A percentile compares a stretch with the other conserved stretches of the same genome.
These are phyloP conservation scores for Archaeoteleia sp. DNA, from an alignment of 2,888 invertebrate genomes.

Conservation along the genomic window DNA sequence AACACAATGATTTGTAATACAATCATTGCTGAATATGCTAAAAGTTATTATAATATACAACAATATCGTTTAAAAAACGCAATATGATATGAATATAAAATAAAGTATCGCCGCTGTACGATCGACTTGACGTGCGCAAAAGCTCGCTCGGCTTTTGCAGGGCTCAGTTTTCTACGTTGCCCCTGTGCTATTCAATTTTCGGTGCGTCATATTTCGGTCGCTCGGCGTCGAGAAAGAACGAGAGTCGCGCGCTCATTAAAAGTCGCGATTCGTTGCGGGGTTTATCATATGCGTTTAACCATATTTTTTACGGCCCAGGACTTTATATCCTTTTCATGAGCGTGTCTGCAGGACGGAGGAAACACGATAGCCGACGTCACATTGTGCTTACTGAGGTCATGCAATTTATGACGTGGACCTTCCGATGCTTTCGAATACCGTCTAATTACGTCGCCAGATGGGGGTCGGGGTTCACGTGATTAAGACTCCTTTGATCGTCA, in stretches of 20 bases:
- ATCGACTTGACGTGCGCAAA: too few species aligned
- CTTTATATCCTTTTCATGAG: constrained; percentile 42
- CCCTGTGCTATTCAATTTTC: background rate
- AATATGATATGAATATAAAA: too few species aligned
- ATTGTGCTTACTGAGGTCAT: constrained; percentile 46
- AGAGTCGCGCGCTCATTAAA: constrained; percentile 11
- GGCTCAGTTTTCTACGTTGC: too few species aligned
- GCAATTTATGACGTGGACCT: constrained; percentile 50
- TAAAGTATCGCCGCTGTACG: too few species aligned
- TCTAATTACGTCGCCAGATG: constrained; percentile 44
- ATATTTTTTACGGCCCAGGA: constrained; percentile 36
- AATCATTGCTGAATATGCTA: too few species aligned
- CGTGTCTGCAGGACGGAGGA: constrained; percentile 25
- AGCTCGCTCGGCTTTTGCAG: too few species aligned
- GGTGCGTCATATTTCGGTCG: constrained; percentile 1
- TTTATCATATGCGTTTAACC: constrained; percentile 20
- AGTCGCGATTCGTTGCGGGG: constrained; percentile 25
- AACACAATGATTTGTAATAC: too few species aligned
- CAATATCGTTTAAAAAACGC: too few species aligned
- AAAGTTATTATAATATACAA: too few species aligned
- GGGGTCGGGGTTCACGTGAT: constrained; percentile 57
- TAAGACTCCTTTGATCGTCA: constrained; percentile 57
- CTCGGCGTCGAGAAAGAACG: background rate
- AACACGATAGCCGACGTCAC: constrained; percentile 42
- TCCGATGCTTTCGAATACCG: constrained; percentile 46